Percentiles rank a stretch among this genome's conserved stretches.
Conservation (phyloP, 2,888 invertebrate genomes). For the Phania funesta region DNA sequence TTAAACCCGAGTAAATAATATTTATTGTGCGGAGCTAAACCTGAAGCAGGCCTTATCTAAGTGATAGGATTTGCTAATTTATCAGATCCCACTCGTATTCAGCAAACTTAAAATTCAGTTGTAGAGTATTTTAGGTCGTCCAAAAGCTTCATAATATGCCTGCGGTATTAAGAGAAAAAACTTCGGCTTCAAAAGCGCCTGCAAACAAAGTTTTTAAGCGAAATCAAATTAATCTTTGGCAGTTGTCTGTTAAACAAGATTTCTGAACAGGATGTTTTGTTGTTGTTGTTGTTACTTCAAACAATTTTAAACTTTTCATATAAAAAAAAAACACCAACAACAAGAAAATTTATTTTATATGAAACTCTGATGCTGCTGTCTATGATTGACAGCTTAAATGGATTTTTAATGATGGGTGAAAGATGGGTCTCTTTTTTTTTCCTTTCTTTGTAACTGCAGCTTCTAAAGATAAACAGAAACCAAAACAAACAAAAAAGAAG, state of each 20-base stretch:
- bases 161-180: not conserved
- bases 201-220: conserved; percentile 29
- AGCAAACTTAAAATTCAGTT: not conserved
- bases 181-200: conserved; percentile 34
- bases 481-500: not conserved
- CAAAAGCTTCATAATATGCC: not conserved
- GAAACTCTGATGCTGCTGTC: conserved; percentile 22
- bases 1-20: no score
- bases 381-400: conserved; percentile 79
- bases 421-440: conserved; percentile 53
- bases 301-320: conserved; percentile 1
- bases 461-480: conserved; percentile 10
- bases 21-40: no score
- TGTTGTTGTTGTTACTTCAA: not conserved
- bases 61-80: no score
- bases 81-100: no score
- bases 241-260: conserved; percentile 67
- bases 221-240: conserved; percentile 64
- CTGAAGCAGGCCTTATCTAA: no score
- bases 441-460: not conserved
- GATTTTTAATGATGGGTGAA: conserved; percentile 76
- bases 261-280: conserved; percentile 73
- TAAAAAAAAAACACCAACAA: not conserved
- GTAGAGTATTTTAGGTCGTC: not conserved
- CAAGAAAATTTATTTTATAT: not conserved